Conservation (phyloP, 2,113 vertebrate species). For the Anguilla rostrata region DNA sequence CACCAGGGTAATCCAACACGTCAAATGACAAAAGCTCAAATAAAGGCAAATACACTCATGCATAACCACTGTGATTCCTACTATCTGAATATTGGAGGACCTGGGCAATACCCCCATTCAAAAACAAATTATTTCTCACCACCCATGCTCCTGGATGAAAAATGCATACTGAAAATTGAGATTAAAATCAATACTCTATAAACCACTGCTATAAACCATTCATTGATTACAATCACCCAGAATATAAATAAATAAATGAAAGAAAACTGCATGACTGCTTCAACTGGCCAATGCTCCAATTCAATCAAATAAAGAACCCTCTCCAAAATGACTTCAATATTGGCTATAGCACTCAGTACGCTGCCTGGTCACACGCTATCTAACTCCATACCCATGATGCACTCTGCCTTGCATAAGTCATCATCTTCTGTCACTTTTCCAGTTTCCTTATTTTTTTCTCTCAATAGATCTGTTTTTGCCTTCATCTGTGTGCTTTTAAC, state of each 20-base stretch:
- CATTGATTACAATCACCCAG: background rate
- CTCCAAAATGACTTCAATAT: background rate
- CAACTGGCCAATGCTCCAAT: background rate
- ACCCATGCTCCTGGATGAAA: no score
- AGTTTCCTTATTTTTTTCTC: background rate
- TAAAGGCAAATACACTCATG: no score
- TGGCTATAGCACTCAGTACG: background rate
- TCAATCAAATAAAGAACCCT: background rate
- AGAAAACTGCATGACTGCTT: background rate
- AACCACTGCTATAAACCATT: background rate
- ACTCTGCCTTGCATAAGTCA: background rate
- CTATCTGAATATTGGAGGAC: no score
- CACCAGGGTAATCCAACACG: no score
- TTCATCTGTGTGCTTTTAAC: background rate
- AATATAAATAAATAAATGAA: background rate
- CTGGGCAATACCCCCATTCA: no score
- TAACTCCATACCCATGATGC: background rate
- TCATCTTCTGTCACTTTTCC: background rate
- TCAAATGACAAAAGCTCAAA: no score
- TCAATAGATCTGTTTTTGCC: background rate
- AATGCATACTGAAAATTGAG: background rate
- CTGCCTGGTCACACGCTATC: background rate
- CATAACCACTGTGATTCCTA: no score
- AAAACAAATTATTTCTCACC: no score
- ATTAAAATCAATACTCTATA: background rate